Evolutionary conservation across 2,113 vertebrate species (phyloP).

Genomic region (Drymodes brunneopygia): DNA sequence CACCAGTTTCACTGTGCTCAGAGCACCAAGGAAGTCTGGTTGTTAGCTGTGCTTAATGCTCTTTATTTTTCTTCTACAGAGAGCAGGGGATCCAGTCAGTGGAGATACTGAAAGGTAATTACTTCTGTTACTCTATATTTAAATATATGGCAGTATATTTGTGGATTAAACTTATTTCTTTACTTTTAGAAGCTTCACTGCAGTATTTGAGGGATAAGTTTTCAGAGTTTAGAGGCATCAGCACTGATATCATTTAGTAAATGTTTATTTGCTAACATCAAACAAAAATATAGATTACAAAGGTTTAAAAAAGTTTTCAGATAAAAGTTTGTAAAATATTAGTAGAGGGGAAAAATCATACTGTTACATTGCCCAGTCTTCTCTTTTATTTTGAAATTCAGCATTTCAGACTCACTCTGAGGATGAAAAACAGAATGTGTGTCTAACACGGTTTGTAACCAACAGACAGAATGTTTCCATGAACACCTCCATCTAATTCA

Average conservation of each 20-base stretch:
- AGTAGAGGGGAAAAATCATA: fast-evolving
- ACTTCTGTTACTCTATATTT: not conserved
- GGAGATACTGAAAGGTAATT: conserved; percentile 78
- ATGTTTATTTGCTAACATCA: not conserved
- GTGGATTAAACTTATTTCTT: not conserved
- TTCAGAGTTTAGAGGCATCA: not conserved
- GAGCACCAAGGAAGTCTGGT: not conserved
- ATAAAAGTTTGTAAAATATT: not conserved
- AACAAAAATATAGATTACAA: not conserved
- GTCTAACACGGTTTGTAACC: not conserved
- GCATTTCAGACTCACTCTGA: not conserved
- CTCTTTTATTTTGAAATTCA: not conserved
- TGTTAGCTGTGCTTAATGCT: not conserved
- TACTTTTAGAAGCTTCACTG: not conserved
- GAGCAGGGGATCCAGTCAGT: conserved; percentile 72
- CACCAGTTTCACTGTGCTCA: not conserved
- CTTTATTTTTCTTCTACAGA: conserved; percentile 65
- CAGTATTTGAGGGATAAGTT: not conserved
- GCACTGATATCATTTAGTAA: not conserved
- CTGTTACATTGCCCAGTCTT: fast-evolving
- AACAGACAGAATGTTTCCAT: not conserved
- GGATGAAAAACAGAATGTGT: not conserved
- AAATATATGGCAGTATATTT: not conserved
- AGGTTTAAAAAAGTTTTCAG: not conserved
- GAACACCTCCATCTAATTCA: not conserved